phyloP scores from a whole-genome alignment of 2,113 vertebrate genomes.

The Psittacara wagleri region DNA sequence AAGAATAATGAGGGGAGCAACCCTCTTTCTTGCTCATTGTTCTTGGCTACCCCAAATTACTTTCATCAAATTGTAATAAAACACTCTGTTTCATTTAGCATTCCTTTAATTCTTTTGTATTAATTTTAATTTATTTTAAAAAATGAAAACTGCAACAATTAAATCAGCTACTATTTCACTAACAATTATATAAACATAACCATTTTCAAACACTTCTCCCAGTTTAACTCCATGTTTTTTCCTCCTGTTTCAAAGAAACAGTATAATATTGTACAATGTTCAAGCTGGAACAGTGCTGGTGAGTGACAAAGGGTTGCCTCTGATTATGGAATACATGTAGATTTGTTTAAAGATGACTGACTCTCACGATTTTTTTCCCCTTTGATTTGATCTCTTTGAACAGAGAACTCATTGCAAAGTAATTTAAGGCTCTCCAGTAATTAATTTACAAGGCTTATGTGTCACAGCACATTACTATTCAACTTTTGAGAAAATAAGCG shows the following conservation, averaged over 20 bases:
- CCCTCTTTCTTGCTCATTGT: accelerated
- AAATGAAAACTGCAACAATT: background rate
- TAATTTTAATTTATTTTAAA: background rate
- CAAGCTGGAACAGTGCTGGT: background rate
- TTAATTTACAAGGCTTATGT: background rate
- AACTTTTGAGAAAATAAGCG: background rate
- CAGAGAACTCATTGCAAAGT: background rate
- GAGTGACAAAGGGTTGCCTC: background rate
- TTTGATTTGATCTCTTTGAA: background rate
- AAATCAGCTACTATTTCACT: background rate
- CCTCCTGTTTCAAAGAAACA: background rate
- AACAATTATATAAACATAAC: background rate
- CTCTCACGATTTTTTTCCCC: background rate
- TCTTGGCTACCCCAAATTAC: background rate
- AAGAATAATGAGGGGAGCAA: accelerated
- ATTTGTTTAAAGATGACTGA: background rate
- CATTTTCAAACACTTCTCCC: background rate
- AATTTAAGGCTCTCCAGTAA: background rate
- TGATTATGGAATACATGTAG: background rate
- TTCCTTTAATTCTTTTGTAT: background rate
- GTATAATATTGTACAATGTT: background rate
- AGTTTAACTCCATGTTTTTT: background rate
- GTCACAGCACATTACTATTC: background rate
- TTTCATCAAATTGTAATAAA: background rate
- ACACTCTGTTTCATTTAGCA: background rate